Base-by-base conservation (phyloP, 2,113 vertebrate species). In the Bungarus multicinctus region DNA sequence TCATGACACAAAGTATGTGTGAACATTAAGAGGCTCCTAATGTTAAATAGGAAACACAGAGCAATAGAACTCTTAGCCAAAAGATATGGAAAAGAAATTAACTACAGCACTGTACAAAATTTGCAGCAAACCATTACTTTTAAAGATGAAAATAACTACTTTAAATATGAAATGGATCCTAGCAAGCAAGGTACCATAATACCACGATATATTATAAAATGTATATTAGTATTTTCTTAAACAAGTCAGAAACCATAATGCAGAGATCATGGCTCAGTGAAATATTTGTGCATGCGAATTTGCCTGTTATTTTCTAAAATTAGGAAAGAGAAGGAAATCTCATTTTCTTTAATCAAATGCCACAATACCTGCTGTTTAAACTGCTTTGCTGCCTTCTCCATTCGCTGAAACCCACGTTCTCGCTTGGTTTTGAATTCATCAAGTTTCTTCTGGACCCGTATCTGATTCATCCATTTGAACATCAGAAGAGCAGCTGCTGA, bases 311-410 rank as follows among this genome's bases (percentile, higher is more conserved):
- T 90, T 22, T 64, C 27, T n/a, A 50, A 90, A 69, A 30, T 69
- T 16, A 81, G 2, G 25, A 91, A 54, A 25, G 45, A 43, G 20
- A 74, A 74, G 6, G 22, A 39, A 23, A 52, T 52, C 43, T 81
- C 7, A 43, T 85, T 34, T 23, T 6, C 20, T 7, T 57, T 39
- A 60, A 50, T 52, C 47, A 34, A 23, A 47, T 34, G 55, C 25
- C 12, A 43, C 27, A 16, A 23, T 58, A 93, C 92, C 89, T 93
- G 92, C 81, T 93, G 92, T 43, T 93, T 90, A 64, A 93, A 93
- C 74, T 90, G 89, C 18, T 18, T 93, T 54, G 55, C 92, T 64
- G 92, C 74, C 23, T 93, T 93, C 92, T 93, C 92, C 92, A 90
- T 93, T 8, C 16, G 89, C 39, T 93, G 92, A 86, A 93, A 93